Conservation (phyloP, 2,113 vertebrate species). For the Octodon degus region DNA sequence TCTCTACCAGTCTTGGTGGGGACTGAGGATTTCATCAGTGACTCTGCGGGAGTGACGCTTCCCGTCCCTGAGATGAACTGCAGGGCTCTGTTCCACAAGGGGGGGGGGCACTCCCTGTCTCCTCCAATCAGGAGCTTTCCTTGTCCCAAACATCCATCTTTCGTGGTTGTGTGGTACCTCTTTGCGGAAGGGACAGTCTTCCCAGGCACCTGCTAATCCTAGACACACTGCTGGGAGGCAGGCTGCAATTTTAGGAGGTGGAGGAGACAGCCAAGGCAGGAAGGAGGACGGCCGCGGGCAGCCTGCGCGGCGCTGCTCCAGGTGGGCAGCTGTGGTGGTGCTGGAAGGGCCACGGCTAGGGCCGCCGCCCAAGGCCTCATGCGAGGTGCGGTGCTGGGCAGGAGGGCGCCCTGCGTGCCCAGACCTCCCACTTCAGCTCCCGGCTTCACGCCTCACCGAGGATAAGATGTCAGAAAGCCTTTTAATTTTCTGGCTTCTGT, state of each 20-base stretch:
- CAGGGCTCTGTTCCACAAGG: background rate
- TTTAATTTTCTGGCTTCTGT: constrained; percentile 18
- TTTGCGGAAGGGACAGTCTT: constrained; percentile 64
- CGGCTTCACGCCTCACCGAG: background rate
- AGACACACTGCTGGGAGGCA: constrained; percentile 64
- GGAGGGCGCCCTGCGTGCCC: background rate
- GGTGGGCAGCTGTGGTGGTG: background rate
- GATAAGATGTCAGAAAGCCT: background rate
- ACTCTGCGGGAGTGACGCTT: background rate
- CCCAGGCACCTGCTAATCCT: constrained; percentile 73
- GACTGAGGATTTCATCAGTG: background rate
- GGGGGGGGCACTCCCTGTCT: background rate
- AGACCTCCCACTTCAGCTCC: constrained; percentile 5
- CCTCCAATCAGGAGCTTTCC: constrained; percentile 50
- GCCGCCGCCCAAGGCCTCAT: background rate
- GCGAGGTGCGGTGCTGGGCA: background rate
- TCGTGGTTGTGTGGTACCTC: constrained; percentile 68
- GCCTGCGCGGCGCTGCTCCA: background rate
- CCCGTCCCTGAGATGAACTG: background rate
- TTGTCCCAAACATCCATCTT: constrained; percentile 74
- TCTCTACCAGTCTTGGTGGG: background rate
- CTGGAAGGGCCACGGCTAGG: background rate
- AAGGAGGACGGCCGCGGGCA: constrained; percentile 23
- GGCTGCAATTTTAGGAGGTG: constrained; percentile 56
- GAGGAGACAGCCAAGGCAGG: background rate